phyloP scores from a whole-genome alignment of 2,113 vertebrate genomes.

The Catagonus wagneri region DNA sequence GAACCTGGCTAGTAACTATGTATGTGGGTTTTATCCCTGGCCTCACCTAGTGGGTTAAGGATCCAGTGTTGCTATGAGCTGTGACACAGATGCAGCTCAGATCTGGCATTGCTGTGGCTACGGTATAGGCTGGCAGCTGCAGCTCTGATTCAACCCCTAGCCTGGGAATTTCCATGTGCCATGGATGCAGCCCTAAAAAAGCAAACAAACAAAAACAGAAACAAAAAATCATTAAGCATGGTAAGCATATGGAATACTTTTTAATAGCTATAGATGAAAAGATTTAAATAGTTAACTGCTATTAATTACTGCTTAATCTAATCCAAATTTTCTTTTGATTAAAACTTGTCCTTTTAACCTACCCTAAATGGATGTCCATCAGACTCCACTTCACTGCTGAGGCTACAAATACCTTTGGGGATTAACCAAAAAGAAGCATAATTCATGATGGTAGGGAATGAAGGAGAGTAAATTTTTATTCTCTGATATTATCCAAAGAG shows the following conservation, averaged over 20 bases:
- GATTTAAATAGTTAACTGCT: not conserved
- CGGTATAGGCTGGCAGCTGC: no score
- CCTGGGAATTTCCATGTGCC: no score
- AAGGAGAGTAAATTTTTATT: not conserved
- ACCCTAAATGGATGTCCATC: not conserved
- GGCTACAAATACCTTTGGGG: not conserved
- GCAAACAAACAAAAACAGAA: no score
- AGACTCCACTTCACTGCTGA: not conserved
- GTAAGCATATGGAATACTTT: not conserved
- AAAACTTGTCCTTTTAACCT: not conserved
- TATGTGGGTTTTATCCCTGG: no score
- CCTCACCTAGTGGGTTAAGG: no score
- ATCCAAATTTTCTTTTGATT: conserved; percentile 22
- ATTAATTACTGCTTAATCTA: not conserved
- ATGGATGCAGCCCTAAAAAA: no score
- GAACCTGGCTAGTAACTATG: no score
- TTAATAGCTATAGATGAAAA: not conserved
- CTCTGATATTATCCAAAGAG: not conserved
- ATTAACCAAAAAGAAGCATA: not conserved
- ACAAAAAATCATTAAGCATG: not conserved
- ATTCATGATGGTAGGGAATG: not conserved
- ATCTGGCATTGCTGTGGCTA: no score
- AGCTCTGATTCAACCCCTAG: no score
- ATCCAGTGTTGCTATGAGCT: no score
- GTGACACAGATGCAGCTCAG: no score